phyloP scores from a whole-genome alignment of 2,113 vertebrate species.

The Rhinolophus sinicus region DNA sequence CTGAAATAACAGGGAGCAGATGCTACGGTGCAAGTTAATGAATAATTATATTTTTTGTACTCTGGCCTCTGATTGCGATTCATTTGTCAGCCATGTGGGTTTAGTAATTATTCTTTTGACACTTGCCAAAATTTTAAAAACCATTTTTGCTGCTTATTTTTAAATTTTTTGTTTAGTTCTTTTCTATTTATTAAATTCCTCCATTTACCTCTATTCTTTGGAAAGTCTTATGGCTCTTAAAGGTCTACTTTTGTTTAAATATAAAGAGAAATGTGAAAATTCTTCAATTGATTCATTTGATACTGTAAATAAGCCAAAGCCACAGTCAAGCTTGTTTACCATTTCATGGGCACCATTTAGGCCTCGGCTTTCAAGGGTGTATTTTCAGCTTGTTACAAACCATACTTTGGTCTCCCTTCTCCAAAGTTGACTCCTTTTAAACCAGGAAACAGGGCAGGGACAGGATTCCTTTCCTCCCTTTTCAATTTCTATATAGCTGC shows the following conservation, averaged over 20 bases:
- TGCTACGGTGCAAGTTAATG: conserved; percentile 56
- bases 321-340: not conserved
- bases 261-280: not conserved
- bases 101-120: conserved; percentile 58
- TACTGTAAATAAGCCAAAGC: not conserved
- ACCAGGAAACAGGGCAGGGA: not conserved
- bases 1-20: conserved; percentile 21
- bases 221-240: not conserved
- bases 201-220: not conserved
- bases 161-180: conserved; percentile 4
- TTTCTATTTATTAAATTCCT: not conserved
- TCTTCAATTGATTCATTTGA: conserved; percentile 10
- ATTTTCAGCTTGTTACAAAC: not conserved
- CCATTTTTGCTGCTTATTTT: not conserved
- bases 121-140: conserved; percentile 46
- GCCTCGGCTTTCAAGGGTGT: not conserved
- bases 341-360: not conserved
- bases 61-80: conserved; percentile 53
- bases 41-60: conserved; percentile 68
- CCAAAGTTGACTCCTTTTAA: not conserved
- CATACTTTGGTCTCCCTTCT: not conserved
- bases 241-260: conserved; percentile 17
- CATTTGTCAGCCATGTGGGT: conserved; percentile 16
- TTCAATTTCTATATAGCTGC: not conserved
- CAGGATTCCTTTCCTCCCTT: not conserved